These are phyloP conservation scores for Cryptocephalus moraei DNA, from an alignment of 2,888 invertebrate species.

Conservation along the genomic window DNA sequence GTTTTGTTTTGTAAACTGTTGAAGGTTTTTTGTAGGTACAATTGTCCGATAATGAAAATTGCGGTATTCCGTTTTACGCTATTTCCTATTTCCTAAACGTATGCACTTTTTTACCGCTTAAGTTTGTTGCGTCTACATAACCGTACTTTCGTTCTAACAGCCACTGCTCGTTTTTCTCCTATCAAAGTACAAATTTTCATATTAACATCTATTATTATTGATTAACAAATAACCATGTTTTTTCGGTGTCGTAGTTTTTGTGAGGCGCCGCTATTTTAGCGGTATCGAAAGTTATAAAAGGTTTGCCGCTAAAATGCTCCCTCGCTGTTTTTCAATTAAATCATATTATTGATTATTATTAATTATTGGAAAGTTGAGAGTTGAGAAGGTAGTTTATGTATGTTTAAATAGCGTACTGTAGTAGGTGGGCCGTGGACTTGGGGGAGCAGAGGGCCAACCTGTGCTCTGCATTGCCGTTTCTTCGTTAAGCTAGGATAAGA, in stretches of 20 bases:
- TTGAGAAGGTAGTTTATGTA: constrained; percentile 40
- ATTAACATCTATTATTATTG: constrained; percentile 24
- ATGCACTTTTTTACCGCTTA: too few species aligned
- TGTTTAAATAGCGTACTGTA: constrained; percentile 39
- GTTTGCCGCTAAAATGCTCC: constrained; percentile 33
- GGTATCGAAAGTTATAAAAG: constrained; percentile 14
- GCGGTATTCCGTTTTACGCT: too few species aligned
- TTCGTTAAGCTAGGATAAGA: constrained; percentile 18
- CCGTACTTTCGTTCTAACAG: constrained; percentile 14
- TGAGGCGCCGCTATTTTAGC: constrained; percentile 21
- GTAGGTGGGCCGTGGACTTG: constrained; percentile 26
- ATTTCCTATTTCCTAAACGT: too few species aligned
- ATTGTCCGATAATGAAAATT: too few species aligned
- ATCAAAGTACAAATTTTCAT: constrained; percentile 38
- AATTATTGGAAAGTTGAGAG: constrained; percentile 37
- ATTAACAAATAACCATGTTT: constrained; percentile 29
- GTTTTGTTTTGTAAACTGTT: too few species aligned
- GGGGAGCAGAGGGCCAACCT: constrained; percentile 27
- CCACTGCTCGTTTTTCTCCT: constrained; percentile 26
- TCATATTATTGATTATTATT: constrained; percentile 1
- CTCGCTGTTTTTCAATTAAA: constrained; percentile 38
- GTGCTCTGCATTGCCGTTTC: constrained; percentile 33
- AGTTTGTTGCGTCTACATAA: neutral
- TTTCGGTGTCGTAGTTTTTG: constrained; percentile 35
- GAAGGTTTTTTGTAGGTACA: too few species aligned